These are phyloP conservation scores for Holocentrus rufus DNA, from an alignment of 2,797 vertebrate genomes.

Conservation along the genomic window DNA sequence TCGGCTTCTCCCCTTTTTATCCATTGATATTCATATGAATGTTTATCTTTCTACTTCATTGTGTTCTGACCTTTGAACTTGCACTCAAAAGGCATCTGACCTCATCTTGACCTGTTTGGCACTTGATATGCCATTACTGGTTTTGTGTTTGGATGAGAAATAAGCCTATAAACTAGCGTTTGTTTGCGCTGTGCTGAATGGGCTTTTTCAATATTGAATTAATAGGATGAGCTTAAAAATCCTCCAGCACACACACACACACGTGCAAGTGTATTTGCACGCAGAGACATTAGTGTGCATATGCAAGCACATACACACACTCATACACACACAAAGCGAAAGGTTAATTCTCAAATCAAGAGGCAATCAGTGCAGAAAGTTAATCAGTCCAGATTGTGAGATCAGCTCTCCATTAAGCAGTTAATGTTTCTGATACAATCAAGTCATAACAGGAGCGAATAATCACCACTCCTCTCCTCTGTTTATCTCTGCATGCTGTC, in stretches of 20 bases:
- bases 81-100: not conserved
- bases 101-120: not conserved
- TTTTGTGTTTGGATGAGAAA: not conserved
- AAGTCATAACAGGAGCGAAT: not conserved
- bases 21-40: conserved; percentile 1
- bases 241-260: not conserved
- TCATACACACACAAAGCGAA: not conserved
- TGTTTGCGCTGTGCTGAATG: not conserved
- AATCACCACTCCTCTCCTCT: not conserved
- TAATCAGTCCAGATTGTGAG: not conserved
- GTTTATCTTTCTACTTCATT: not conserved
- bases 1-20: not conserved
- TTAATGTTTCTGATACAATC: not conserved
- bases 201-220: not conserved
- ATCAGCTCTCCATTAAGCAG: not conserved
- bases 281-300: no score
- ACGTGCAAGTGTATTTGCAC: no score
- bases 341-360: no score
- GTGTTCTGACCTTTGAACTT: not conserved
- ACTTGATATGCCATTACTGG: not conserved
- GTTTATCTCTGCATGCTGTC: conserved; percentile 1
- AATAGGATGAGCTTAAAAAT: not conserved
- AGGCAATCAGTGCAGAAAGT: no score
- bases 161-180: not conserved
- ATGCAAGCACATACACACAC: not conserved